Conservation (phyloP, 2,888 invertebrate species). For the Gerris lacustris region DNA sequence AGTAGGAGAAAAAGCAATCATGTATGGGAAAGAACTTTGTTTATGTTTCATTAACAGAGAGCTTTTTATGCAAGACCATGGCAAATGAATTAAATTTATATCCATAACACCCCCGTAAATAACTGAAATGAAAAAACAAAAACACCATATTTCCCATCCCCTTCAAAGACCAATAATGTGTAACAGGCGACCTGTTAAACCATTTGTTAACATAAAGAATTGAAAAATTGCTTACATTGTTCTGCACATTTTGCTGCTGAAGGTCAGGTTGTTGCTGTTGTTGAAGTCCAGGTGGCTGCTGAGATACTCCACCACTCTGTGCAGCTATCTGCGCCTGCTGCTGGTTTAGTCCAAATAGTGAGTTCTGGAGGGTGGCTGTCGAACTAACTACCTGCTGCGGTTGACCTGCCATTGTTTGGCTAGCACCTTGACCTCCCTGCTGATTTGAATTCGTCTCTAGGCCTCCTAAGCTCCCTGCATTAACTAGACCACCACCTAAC, state of each 20-base stretch:
- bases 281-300: conserved; percentile 33
- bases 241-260: conserved; percentile 27
- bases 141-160: no score
- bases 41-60: no score
- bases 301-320: conserved; percentile 33
- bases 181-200: no score
- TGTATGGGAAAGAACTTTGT: no score
- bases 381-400: neutral
- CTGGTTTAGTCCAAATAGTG: neutral
- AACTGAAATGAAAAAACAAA: no score
- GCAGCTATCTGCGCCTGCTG: conserved; percentile 22
- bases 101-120: no score
- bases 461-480: neutral
- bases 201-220: no score
- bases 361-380: neutral
- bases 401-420: neutral
- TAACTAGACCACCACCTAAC: neutral
- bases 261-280: conserved; percentile 30
- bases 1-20: no score
- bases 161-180: no score
- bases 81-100: no score
- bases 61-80: no score
- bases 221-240: neutral
- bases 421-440: neutral
- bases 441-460: neutral